Conservation (phyloP, 2,113 vertebrate genomes). For the Merops nubicus region DNA sequence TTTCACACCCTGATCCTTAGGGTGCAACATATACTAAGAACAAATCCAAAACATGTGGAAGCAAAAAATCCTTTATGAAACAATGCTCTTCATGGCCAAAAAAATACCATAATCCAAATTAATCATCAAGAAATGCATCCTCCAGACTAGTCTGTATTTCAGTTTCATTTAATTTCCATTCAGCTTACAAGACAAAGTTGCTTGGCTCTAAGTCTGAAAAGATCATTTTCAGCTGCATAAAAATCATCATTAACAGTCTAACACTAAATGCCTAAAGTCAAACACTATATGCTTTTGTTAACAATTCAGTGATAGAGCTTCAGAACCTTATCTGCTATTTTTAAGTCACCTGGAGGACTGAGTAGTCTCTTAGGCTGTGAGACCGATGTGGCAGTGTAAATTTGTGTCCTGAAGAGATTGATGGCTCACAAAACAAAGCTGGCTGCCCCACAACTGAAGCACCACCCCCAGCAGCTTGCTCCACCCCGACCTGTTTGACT, state of each 20-base stretch:
- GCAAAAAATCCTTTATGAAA: neutral
- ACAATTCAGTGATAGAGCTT: neutral
- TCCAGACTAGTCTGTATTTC: neutral
- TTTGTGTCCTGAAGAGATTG: neutral
- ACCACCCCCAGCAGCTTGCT: neutral
- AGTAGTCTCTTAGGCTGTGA: neutral
- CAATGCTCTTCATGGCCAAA: neutral
- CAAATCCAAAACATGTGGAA: neutral
- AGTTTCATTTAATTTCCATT: neutral
- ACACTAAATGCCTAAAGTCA: neutral
- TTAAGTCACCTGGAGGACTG: neutral
- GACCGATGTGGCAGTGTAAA: neutral
- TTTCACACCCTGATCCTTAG: neutral
- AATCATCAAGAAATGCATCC: neutral
- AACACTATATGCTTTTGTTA: neutral
- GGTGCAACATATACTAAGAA: neutral
- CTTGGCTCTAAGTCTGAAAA: neutral
- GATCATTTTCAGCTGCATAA: neutral
- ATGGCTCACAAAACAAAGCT: neutral
- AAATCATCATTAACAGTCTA: neutral
- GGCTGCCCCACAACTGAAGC: fast-evolving
- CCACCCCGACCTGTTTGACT: neutral
- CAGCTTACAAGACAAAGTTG: neutral
- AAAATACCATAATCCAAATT: neutral
- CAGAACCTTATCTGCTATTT: neutral